Conservation (phyloP, 2,888 invertebrate species). For the Trichogramma dendrolimi region DNA sequence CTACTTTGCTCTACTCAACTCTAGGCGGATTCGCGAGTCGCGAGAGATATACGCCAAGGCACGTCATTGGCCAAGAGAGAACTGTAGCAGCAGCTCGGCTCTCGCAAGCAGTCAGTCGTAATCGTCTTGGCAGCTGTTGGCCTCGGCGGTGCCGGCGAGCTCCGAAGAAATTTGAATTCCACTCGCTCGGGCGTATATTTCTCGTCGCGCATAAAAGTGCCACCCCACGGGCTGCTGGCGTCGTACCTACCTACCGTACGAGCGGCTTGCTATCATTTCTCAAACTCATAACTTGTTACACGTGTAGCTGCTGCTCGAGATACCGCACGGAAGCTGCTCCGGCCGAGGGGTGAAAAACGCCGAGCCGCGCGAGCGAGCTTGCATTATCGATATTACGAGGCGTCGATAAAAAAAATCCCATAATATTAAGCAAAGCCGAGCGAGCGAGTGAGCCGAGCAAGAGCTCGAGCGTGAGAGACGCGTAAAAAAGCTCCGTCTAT, state of each 20-base stretch:
- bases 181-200: neutral
- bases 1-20: too few species aligned
- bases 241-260: conserved; percentile 18
- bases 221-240: neutral
- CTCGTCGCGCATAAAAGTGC: neutral
- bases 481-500: neutral
- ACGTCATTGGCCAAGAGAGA: too few species aligned
- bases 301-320: conserved; percentile 12
- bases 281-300: conserved; percentile 50
- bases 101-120: too few species aligned
- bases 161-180: conserved; percentile 18
- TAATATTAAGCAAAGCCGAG: conserved; percentile 48
- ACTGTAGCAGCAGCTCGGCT: too few species aligned
- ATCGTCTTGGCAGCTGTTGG: conserved; percentile 3
- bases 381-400: conserved; percentile 53
- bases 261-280: conserved; percentile 45
- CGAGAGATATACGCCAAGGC: too few species aligned
- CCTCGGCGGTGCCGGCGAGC: conserved; percentile 5
- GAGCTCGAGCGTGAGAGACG: too few species aligned
- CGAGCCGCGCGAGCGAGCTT: conserved; percentile 31
- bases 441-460: neutral
- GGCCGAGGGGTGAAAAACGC: conserved; percentile 18
- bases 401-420: conserved; percentile 52
- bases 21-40: too few species aligned
- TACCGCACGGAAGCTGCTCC: conserved; percentile 33